A percentile compares a stretch with the other conserved stretches of the same genome.
Evolutionary conservation across 2,888 invertebrate species (phyloP).

Genomic region (Aporophyla lueneburgensis): DNA sequence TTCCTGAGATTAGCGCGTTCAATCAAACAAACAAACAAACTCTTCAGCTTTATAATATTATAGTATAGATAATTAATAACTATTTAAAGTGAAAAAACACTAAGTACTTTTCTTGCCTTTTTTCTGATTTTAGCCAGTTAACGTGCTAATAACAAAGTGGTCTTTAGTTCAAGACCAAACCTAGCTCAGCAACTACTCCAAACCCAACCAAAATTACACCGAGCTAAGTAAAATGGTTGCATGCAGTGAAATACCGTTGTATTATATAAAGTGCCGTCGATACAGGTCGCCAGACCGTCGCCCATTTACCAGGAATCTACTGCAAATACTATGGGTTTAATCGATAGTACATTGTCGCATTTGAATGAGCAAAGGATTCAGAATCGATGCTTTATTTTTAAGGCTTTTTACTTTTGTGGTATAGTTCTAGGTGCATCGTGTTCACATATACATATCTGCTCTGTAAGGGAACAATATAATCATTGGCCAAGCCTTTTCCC

Average conservation of each 20-base stretch:
- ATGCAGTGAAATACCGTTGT: slow-evolving; percentile 11
- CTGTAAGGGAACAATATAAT: no score
- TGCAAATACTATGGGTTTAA: background rate
- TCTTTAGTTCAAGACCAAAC: background rate
- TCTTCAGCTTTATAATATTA: no score
- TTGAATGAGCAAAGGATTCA: background rate
- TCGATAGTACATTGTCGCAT: slow-evolving; percentile 6
- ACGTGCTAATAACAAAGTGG: background rate
- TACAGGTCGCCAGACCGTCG: slow-evolving; percentile 40
- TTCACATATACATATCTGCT: no score
- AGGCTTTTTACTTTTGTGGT: no score
- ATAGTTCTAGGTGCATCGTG: no score
- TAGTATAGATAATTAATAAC: no score
- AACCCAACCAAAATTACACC: slow-evolving; percentile 11
- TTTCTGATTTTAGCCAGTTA: no score
- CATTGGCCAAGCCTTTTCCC: no score
- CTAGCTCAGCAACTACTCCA: background rate
- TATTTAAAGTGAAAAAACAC: no score
- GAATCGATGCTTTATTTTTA: background rate
- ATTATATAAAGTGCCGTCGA: slow-evolving; percentile 12
- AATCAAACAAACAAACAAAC: no score
- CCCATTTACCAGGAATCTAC: slow-evolving; percentile 37
- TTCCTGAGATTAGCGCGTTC: no score
- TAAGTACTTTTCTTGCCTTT: no score
- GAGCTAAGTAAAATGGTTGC: slow-evolving; percentile 23